Base-by-base conservation (phyloP, 2,113 vertebrate genomes). In the Bostrychus sinensis region DNA sequence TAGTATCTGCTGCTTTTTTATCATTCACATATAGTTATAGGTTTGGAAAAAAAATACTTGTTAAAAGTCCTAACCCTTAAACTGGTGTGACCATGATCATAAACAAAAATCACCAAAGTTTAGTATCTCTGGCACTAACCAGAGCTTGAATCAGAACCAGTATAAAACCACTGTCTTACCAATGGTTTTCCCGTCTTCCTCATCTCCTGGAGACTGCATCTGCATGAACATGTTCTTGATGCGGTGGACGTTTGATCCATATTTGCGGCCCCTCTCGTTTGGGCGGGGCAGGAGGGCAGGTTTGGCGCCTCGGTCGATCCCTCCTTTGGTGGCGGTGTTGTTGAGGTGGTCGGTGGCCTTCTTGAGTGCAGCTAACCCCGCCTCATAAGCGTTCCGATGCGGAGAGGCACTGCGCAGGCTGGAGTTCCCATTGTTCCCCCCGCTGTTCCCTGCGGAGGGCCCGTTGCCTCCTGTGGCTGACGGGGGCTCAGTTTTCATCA, bases 181-280 rank as follows among this genome's bases (percentile, higher is more conserved):
- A 1, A 88, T 78, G 11, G 76, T 53, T 53, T 94, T 94, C 61
- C 94, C 91, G 2, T 93, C 93, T 66, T 89, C 90, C 26, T 90
- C 91, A 1, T 92, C 95, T 55, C 83, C 93, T 26, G 87, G 94
- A 0, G 93, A 92, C 82, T 94, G 94, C 96, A 98, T 98, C 91
- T 99, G 96, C 93, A 99, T 94, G 91, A 99, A 99, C 96, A 98
- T 98, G 90, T 95, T 99, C 91, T 99, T 98, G 93, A 99, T 99
- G 42, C 97, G 95, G 78, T 99, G 95, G 42, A 99, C 97, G 58
- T 99, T 98, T 71, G 96, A 98, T 66, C 97, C 97, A 70, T 98
- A 98, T 87, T 90, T 94, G 86, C 94, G 94, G 37, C 94, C 94
- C 68, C 95, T 91, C 30, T 87, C 88, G 0, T 70, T 73, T 16